Conservation (phyloP, 2,797 vertebrate species). For the Rhinella marina region DNA sequence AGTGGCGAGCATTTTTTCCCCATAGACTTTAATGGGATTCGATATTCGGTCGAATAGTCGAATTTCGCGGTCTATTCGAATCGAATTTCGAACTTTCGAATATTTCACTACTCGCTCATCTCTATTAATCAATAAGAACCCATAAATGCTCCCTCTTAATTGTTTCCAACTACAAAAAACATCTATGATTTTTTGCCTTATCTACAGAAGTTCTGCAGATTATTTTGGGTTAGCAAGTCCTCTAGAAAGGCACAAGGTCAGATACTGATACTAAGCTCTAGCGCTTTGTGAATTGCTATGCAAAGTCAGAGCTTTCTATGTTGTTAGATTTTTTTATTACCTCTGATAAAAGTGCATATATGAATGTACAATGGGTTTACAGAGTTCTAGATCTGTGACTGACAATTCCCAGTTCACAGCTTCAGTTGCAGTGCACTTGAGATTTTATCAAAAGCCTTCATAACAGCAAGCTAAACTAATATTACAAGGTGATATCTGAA, state of each 20-base stretch:
- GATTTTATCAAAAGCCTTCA: conserved; percentile 51
- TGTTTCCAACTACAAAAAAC: not conserved
- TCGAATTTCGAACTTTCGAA: too few species aligned
- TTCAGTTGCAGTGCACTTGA: conserved; percentile 47
- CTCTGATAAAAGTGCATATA: conserved; percentile 53
- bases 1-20: too few species aligned
- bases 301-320: not conserved
- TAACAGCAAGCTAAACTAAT: conserved; percentile 35
- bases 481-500: conserved; percentile 55
- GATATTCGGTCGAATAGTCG: too few species aligned
- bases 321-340: conserved; percentile 26
- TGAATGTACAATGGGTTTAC: conserved; percentile 41
- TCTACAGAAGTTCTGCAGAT: not conserved
- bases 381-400: conserved; percentile 25
- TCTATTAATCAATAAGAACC: not conserved
- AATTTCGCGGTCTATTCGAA: too few species aligned
- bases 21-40: too few species aligned
- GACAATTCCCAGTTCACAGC: conserved; percentile 36
- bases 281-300: conserved; percentile 4
- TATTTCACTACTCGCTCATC: too few species aligned
- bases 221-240: not conserved
- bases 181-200: not conserved
- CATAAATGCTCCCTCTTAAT: not conserved
- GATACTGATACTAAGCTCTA: not conserved
- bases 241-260: conserved; percentile 2